Conservation (phyloP, 2,113 vertebrate genomes). For the Oostethus manadensis region DNA sequence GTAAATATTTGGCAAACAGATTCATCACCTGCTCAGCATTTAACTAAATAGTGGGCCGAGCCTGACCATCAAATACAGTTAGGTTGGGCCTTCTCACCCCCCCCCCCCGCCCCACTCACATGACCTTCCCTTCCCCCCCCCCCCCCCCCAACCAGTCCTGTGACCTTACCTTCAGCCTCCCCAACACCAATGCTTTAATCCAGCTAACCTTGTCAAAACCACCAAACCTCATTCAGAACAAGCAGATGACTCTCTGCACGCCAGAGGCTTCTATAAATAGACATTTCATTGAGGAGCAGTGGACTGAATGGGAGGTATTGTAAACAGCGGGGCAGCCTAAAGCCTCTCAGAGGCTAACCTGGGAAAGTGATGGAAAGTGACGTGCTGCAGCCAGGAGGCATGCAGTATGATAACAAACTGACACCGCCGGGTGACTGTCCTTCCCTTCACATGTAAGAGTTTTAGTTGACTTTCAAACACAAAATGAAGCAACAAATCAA, state of each 20-base stretch:
- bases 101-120: conserved; percentile 39
- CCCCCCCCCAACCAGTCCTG: conserved; percentile 38
- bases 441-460: conserved; percentile 25
- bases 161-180: conserved; percentile 59
- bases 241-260: conserved; percentile 66
- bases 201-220: conserved; percentile 72
- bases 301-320: conserved; percentile 69
- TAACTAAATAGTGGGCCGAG: conserved; percentile 45
- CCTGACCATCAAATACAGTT: conserved; percentile 48
- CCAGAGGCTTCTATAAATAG: conserved; percentile 71
- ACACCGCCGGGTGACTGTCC: conserved; percentile 31
- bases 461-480: conserved; percentile 19
- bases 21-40: conserved; percentile 53
- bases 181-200: conserved; percentile 48
- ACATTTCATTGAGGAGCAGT: conserved; percentile 70
- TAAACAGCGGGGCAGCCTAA: conserved; percentile 63
- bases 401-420: conserved; percentile 50
- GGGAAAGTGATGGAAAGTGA: conserved; percentile 66
- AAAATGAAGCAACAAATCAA: conserved; percentile 32
- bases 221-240: conserved; percentile 72
- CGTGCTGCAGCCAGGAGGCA: conserved; percentile 50
- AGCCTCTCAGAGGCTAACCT: conserved; percentile 63
- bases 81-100: conserved; percentile 48
- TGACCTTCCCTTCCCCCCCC: conserved; percentile 58
- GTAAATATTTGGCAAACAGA: conserved; percentile 58